Base-by-base conservation (phyloP, 1,140 invertebrate species). In the Vanessa tameamea region DNA sequence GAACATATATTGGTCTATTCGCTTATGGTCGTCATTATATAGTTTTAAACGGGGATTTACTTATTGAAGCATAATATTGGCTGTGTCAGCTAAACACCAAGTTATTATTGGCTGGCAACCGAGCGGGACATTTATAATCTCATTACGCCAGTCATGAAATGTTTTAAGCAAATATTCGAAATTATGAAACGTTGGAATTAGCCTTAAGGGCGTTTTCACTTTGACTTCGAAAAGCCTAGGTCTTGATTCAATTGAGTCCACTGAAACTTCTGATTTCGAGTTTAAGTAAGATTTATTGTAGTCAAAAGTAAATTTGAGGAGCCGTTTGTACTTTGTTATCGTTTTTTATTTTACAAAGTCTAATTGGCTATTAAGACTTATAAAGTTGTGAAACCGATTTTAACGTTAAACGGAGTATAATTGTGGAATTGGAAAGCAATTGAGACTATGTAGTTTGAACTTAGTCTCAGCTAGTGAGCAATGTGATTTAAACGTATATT, bases 201-300 rank as follows among this genome's bases (percentile, higher is more conserved):
- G 55, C 48, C 47, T 20, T 47, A 37, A 68, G 65, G 48, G 31
- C 64, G 14, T 59, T 59, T 16, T 59, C 64, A 51, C 37, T 73
- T 68, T 67, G n/a, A 51, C 47, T 67, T 61, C 53, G 59, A 50
- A 65, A 23, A 51, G 31, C 26, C 26, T 71, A 37, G 51, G 20
- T 43, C 23, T 31, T 57, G 20, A 61, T 67, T 67, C 47, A 67
- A 67, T 73, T 66, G 23, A 63, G 64, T 73, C 20, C 47, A 66
- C 53, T 55, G 55, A 73, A 50, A 61, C 51, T 73, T 73, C 51
- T 67, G 23, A 67, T 67, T 67, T 15, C 31, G n/a, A 65, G 16
- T 15, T 50, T 26, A 67, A 73, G 64, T 73, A 31, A 61, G n/a
- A 51, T 61, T 73, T 50, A 72, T 61, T 72, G 47, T 66, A 48